These are phyloP conservation scores for Eospalax fontanierii DNA, from an alignment of 2,797 vertebrate genomes.

Conservation along the genomic window DNA sequence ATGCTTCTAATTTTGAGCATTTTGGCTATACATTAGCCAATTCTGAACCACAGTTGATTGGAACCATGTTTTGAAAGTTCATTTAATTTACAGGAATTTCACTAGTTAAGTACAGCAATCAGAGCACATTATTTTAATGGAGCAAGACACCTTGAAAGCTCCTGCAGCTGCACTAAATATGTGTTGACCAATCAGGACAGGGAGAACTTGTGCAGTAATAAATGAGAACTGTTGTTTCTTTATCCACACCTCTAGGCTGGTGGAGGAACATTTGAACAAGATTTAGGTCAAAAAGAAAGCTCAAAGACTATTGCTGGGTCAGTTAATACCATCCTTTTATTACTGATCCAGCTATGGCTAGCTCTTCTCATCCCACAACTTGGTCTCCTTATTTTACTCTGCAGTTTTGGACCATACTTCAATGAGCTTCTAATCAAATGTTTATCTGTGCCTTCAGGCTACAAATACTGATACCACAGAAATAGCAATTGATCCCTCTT, in stretches of 20 bases:
- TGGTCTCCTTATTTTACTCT: not conserved
- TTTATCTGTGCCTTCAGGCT: not conserved
- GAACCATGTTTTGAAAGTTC: not conserved
- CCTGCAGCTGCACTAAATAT: not conserved
- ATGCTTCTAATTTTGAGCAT: not conserved
- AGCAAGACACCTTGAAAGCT: not conserved
- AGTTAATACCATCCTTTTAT: not conserved
- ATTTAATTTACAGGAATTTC: not conserved
- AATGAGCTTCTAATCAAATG: not conserved
- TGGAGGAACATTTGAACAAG: not conserved
- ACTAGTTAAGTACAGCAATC: not conserved
- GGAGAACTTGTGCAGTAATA: not conserved
- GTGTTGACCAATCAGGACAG: not conserved
- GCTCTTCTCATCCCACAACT: not conserved
- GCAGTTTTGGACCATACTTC: not conserved
- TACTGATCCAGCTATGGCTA: not conserved
- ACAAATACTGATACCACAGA: not conserved
- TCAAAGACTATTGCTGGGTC: not conserved
- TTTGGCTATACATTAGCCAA: not conserved
- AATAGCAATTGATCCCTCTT: not conserved
- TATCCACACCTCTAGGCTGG: not conserved
- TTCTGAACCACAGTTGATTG: not conserved
- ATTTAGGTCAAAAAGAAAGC: not conserved
- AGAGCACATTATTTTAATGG: not conserved
- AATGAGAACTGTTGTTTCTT: not conserved